These are phyloP conservation scores for Eupithecia exiguata DNA, from an alignment of 2,888 invertebrate species.

Conservation along the genomic window DNA sequence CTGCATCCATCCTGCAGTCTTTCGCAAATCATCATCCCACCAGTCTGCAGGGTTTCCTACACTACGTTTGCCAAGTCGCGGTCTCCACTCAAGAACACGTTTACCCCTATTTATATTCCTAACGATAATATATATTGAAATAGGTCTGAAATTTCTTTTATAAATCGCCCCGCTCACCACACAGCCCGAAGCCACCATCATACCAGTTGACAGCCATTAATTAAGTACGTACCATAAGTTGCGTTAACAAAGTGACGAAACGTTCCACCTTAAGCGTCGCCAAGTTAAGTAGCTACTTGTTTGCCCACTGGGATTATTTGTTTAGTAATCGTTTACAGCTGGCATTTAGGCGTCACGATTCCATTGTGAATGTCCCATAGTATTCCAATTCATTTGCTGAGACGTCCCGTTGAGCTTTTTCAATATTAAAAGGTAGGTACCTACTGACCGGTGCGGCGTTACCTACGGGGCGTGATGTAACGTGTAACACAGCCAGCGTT, in stretches of 20 bases:
- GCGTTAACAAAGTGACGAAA: slow-evolving; percentile 57
- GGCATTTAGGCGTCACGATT: slow-evolving; percentile 44
- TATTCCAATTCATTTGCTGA: background rate
- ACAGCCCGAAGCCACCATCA: slow-evolving; percentile 21
- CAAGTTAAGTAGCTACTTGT: slow-evolving; percentile 39
- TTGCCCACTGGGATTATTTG: slow-evolving; percentile 47
- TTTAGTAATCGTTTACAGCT: slow-evolving; percentile 50
- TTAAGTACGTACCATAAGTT: slow-evolving; percentile 51
- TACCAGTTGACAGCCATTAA: slow-evolving; percentile 53
- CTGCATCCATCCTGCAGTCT: too few species aligned
- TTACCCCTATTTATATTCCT: too few species aligned
- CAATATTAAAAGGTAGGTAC: background rate
- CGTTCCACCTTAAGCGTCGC: slow-evolving; percentile 46
- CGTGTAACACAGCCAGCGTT: too few species aligned
- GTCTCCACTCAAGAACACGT: background rate
- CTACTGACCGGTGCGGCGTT: background rate
- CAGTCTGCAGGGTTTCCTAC: too few species aligned
- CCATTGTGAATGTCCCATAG: slow-evolving; percentile 17
- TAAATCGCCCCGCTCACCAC: slow-evolving; percentile 29
- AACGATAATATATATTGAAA: too few species aligned
- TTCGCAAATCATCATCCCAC: too few species aligned
- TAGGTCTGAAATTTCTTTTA: background rate
- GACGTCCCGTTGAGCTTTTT: slow-evolving; percentile 5
- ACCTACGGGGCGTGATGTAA: too few species aligned
- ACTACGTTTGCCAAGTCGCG: too few species aligned